Conservation (phyloP, 2,113 vertebrate genomes). For the Laticauda laticaudata region DNA sequence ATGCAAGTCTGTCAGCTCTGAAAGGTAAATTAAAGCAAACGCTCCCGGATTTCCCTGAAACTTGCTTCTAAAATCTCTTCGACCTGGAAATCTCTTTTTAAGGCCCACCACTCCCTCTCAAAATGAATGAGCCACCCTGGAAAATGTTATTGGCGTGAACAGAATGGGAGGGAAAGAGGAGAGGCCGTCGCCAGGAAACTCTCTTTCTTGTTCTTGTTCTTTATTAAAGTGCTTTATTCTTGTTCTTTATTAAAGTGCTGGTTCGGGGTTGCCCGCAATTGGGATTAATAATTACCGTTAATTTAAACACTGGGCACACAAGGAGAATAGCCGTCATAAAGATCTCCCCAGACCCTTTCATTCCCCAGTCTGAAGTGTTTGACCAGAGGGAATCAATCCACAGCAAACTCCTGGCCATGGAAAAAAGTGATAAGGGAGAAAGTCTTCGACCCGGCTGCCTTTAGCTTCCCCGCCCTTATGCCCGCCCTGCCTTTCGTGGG, state of each 20-base stretch:
- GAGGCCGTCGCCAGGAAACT: not conserved
- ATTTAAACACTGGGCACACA: not conserved
- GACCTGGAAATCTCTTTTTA: not conserved
- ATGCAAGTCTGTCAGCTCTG: not conserved
- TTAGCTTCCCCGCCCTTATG: not conserved
- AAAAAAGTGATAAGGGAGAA: not conserved
- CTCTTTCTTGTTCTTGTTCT: not conserved
- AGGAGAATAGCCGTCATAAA: not conserved
- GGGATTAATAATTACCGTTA: not conserved
- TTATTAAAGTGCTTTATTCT: not conserved
- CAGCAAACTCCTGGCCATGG: not conserved
- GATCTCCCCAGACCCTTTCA: not conserved
- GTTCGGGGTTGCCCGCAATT: not conserved
- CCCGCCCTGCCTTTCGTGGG: too few species aligned
- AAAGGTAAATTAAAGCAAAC: not conserved
- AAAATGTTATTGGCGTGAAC: not conserved
- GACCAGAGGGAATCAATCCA: not conserved
- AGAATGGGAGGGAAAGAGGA: not conserved
- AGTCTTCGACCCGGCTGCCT: not conserved
- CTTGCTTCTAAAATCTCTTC: not conserved
- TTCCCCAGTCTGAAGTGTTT: not conserved
- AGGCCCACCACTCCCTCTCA: not conserved
- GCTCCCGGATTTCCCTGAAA: not conserved
- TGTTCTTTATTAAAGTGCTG: not conserved
- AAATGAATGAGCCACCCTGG: too few species aligned